phyloP scores from a whole-genome alignment of 2,888 invertebrate genomes.

The Strigamia crassipes region DNA sequence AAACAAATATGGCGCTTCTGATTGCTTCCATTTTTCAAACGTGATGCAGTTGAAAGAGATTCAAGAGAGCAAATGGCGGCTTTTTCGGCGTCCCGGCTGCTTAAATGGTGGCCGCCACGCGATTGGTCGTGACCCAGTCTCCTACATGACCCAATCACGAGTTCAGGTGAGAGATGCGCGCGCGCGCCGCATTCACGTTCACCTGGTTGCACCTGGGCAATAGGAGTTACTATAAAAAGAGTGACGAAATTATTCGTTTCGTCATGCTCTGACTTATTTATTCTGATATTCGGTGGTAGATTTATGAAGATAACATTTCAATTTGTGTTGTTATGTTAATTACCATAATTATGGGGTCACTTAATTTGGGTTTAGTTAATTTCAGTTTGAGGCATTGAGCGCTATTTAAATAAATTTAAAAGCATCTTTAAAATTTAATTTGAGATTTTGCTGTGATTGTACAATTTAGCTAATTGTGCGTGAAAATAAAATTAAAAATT shows the following conservation, averaged over 20 bases:
- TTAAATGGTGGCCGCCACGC: conserved; percentile 36
- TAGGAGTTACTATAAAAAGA: not conserved
- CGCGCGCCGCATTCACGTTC: conserved; percentile 4
- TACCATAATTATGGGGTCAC: not conserved
- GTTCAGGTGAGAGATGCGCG: conserved; percentile 20
- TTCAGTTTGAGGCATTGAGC: too few relatives aligned
- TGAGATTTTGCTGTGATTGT: too few relatives aligned
- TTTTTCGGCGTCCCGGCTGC: conserved; percentile 25
- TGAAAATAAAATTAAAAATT: too few relatives aligned
- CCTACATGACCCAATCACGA: conserved; percentile 41
- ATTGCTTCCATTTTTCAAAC: not conserved
- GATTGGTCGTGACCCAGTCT: conserved; percentile 46
- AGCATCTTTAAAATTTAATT: too few relatives aligned
- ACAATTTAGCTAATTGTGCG: too few relatives aligned
- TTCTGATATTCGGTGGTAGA: not conserved
- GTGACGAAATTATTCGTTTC: not conserved
- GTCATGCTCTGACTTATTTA: not conserved
- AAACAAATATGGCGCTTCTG: conserved; percentile 22
- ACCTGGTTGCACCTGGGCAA: conserved; percentile 1
- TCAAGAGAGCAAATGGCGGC: conserved; percentile 41
- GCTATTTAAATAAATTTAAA: too few relatives aligned
- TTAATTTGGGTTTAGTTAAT: not conserved
- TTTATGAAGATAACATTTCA: not conserved
- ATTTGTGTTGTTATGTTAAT: not conserved
- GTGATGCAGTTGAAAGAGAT: not conserved